Evolutionary conservation across 2,888 invertebrate genomes (phyloP).

Genomic region (Ochropleura plecta): DNA sequence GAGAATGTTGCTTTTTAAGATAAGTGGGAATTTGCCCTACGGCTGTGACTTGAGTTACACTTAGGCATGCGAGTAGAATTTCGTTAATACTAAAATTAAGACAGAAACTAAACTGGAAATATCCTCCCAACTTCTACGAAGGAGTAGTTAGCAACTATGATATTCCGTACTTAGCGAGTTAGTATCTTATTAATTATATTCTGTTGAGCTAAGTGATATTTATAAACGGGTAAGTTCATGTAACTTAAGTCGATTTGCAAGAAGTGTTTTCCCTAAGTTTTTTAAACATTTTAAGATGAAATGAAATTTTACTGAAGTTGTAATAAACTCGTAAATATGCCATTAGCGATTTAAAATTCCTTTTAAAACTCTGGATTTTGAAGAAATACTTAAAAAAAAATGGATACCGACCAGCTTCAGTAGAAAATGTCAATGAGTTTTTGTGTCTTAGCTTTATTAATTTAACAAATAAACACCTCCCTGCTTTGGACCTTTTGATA

Average conservation of each 20-base stretch:
- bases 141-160: background rate
- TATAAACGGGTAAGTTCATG: background rate
- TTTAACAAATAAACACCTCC: too few species aligned
- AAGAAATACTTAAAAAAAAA: background rate
- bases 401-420: background rate
- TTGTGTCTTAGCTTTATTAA: too few species aligned
- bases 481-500: too few species aligned
- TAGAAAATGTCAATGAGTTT: background rate
- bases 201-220: background rate
- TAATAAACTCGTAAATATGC: background rate
- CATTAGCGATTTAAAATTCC: background rate
- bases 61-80: background rate
- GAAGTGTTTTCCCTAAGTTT: background rate
- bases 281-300: background rate
- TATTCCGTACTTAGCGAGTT: background rate
- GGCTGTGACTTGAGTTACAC: background rate
- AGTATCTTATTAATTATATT: background rate
- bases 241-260: background rate
- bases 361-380: background rate
- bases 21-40: background rate
- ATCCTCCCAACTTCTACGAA: background rate
- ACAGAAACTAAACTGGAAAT: background rate
- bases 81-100: background rate
- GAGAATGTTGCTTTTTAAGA: constrained; percentile 6
- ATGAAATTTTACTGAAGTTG: background rate